A percentile compares a stretch with the other conserved stretches of the same genome.
Conservation (phyloP, 1,140 invertebrate species). For the Bacillus rossius region DNA sequence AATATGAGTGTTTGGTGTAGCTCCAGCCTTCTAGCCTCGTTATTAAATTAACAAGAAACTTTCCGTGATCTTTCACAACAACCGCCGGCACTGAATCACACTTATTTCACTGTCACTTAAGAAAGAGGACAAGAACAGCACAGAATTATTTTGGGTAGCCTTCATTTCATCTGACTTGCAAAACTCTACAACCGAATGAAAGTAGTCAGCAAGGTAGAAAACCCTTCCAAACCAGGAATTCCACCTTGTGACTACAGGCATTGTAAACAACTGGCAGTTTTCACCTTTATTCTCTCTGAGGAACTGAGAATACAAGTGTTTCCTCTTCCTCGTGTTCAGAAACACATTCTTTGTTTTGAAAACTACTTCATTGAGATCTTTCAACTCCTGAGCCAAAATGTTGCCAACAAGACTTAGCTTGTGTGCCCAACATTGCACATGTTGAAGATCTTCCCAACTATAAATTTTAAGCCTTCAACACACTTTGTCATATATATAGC, state of each 20-base stretch:
- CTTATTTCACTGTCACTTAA: no score
- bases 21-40: no score
- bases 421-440: constrained; percentile 13
- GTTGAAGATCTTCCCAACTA: no score
- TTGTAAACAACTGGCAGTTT: constrained; percentile 1
- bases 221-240: constrained; percentile 6
- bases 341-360: constrained; percentile 6
- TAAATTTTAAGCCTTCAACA: no score
- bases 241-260: constrained; percentile 9
- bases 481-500: no score
- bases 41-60: no score
- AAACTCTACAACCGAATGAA: neutral
- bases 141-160: no score
- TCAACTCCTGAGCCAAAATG: neutral
- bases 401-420: constrained; percentile 10
- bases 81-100: no score
- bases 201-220: constrained; percentile 2
- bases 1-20: no score
- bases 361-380: constrained; percentile 9
- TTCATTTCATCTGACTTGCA: no score
- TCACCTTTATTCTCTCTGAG: constrained; percentile 6
- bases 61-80: no score
- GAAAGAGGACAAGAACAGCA: no score
- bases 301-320: constrained; percentile 9
- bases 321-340: constrained; percentile 8